These are phyloP conservation scores for Malurus leucopterus DNA, from an alignment of 2,797 vertebrate genomes.

Conservation along the genomic window DNA sequence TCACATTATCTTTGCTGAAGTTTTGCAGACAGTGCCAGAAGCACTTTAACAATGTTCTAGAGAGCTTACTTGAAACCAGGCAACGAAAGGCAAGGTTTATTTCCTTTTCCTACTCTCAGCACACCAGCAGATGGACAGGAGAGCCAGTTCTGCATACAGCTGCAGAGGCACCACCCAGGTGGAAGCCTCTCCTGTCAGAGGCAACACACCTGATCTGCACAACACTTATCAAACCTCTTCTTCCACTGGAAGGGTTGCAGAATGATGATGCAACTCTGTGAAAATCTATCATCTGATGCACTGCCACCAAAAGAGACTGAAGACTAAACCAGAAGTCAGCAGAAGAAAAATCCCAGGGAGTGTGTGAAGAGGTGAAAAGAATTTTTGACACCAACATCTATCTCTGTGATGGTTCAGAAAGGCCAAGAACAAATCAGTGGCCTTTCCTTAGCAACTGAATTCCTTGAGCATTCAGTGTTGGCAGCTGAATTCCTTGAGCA, in stretches of 20 bases:
- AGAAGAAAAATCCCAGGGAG: background rate
- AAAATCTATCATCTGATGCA: background rate
- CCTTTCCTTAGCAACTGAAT: conserved; percentile 16
- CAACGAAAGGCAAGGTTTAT: background rate
- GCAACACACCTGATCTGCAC: background rate
- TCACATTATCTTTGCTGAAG: background rate
- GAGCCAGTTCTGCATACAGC: background rate
- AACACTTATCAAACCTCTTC: background rate
- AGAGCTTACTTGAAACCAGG: background rate
- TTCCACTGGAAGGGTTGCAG: background rate
- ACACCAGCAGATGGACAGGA: background rate
- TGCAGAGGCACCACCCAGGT: background rate
- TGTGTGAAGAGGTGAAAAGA: background rate
- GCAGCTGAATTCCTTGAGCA: background rate
- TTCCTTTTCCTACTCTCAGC: background rate
- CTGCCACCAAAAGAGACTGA: background rate
- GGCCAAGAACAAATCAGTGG: background rate
- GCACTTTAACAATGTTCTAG: background rate
- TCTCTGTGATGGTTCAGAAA: conserved; percentile 13
- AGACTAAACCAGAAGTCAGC: background rate
- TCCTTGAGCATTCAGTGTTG: background rate
- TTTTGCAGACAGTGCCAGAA: background rate
- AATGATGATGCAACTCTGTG: background rate
- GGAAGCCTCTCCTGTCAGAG: background rate
- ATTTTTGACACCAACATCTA: conserved; percentile 17